Conservation (phyloP, 2,888 invertebrate genomes). For the Caenorhabditis sulstoni region DNA sequence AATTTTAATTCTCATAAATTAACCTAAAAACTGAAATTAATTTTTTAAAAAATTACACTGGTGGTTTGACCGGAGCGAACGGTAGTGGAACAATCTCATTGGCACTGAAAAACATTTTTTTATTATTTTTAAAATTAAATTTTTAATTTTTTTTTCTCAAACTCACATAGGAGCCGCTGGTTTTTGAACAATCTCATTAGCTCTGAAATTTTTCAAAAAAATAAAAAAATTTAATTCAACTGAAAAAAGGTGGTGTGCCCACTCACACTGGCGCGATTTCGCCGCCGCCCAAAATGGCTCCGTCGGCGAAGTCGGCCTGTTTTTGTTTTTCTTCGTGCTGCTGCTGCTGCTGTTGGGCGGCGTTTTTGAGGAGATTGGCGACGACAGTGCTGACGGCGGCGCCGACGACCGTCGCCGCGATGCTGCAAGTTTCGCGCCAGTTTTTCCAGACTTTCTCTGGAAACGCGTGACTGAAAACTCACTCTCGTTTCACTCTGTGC, state of each 20-base stretch:
- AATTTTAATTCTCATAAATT: too few species aligned
- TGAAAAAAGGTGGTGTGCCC: neutral
- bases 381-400: constrained; percentile 43
- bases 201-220: constrained; percentile 7
- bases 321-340: constrained; percentile 4
- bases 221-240: neutral
- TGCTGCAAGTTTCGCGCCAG: constrained; percentile 1
- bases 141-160: too few species aligned
- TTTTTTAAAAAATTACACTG: neutral
- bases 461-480: neutral
- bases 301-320: constrained; percentile 12
- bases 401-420: constrained; percentile 39
- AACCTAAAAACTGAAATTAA: too few species aligned
- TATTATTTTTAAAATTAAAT: too few species aligned
- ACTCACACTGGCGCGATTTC: constrained; percentile 24
- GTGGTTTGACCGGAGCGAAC: neutral
- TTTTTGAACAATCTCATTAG: neutral
- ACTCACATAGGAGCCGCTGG: constrained; percentile 22
- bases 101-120: neutral
- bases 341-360: constrained; percentile 9
- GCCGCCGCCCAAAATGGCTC: constrained; percentile 18
- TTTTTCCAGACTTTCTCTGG: neutral
- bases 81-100: neutral
- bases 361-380: constrained; percentile 43
- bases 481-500: neutral